Conservation (phyloP, 2,888 invertebrate genomes). For the Eutolmus rufibarbis region DNA sequence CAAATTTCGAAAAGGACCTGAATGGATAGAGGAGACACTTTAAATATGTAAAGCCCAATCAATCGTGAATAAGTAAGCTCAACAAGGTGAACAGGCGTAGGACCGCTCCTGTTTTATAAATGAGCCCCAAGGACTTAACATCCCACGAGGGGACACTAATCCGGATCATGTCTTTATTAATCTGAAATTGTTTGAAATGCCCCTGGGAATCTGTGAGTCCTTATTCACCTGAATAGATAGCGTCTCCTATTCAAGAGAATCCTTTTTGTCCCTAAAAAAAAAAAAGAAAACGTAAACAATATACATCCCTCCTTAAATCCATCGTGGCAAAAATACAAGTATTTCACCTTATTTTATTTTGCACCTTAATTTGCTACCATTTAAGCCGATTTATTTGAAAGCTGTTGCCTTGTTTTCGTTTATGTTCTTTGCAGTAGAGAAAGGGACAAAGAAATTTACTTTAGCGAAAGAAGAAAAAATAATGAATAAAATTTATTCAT, state of each 20-base stretch:
- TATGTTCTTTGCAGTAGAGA: neutral
- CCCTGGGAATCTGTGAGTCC: neutral
- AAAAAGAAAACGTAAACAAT: neutral
- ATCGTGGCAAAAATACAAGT: neutral
- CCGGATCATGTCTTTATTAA: neutral
- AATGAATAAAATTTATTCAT: neutral
- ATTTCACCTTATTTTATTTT: neutral
- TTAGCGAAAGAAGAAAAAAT: neutral
- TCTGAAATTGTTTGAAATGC: neutral
- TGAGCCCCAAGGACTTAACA: neutral
- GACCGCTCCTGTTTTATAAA: neutral
- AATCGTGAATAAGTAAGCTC: neutral
- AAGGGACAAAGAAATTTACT: neutral
- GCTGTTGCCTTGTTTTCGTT: neutral
- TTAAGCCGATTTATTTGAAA: neutral
- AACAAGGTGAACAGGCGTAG: neutral
- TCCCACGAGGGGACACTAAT: neutral
- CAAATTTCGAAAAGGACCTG: neutral
- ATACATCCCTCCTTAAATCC: neutral
- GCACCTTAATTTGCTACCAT: neutral
- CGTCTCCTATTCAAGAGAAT: neutral
- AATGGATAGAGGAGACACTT: neutral
- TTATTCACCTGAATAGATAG: neutral
- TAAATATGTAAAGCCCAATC: neutral
- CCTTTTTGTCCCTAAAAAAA: neutral